Evolutionary conservation across 92 coral and sea anemone genomes (phyloP), one percentile per base, ranked within the genome.

Genomic region (Heteractis magnifica): DNA sequence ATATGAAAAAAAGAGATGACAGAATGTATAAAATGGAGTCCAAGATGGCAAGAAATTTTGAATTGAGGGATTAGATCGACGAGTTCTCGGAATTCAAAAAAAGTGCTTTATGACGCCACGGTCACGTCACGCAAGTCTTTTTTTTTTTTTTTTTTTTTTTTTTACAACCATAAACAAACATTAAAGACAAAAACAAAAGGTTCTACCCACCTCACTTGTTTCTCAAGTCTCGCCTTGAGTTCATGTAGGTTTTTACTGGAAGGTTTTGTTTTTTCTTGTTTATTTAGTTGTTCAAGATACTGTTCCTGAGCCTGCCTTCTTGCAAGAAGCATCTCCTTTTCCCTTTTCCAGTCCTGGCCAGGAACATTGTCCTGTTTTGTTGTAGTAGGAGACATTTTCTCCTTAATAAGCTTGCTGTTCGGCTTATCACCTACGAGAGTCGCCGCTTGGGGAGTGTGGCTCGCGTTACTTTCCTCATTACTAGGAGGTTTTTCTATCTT

Each of bases 161-260:
- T 53, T 8, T 53, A 53, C 13, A 8, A 53, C 72, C 8, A 18
- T 4, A 10, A 65, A n/a, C 3, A 10, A 65, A n/a, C 3, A 71
- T 55, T 55, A 20, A 20, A 8, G 44, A 20, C 49, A 49, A 55
- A 55, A 55, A 13, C 14, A 55, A 13, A 55, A 8, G 14, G 59
- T 0, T 20, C 1, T 49, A 18, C 87, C 68, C n/a, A 84, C 87
- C 81, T 84, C 21, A 84, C 68, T 84, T 84, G 81, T 51, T 84
- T 84, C 79, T 72, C 87, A 51, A 84, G 81, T 26, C 58, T 60
- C 16, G 13, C 50, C 52, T 77, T 84, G 4, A 84, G 65, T 41
- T 60, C 81, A 21, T 64, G 76, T 16, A 84, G 77, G 65, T 84
- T 76, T 10, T 11, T 74, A 4, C 44, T 11, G 10, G 83, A 79